Evolutionary conservation across 1,140 invertebrate genomes (phyloP), one percentile per base, ranked within the genome.

Genomic region (Choristoneura fumiferana): DNA sequence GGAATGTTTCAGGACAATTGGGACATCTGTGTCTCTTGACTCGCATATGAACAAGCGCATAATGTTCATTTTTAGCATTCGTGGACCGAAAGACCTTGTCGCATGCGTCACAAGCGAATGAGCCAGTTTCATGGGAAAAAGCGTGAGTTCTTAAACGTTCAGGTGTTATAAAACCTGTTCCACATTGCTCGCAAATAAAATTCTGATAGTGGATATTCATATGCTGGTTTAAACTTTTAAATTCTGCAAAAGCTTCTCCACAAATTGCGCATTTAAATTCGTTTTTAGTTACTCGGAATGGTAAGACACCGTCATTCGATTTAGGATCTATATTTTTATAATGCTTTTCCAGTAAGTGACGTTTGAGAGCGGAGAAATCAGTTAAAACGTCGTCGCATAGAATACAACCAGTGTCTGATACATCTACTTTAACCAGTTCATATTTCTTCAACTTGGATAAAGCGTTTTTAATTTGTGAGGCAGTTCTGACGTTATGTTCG

Each of bases 101-200:
- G 54, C 91, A 92, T 0, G 77, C 66, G 4, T 83, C 76, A 55
- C 91, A 92, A 13, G 70, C 62, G 37, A 84, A 90, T 0, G 86
- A 80, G 0, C 82, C 83, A 1, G 73, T 87, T 54, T 82, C 79
- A 36, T 91, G 90, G 0, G 85, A 81, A 34, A 81, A 84, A 0
- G 74, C 68, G 40, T 91, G 91, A 0, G 75, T 81, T 17, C 84
- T 69, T 12, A 89, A 58, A 22, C 86, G 66, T 38, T 77, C 77
- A 4, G 81, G 81, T 0, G 86, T 84, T 5, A 86, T 75, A 74
- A 91, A 96, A 0, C 92, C 93, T 60, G 95, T 95, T 0, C 91
- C 91, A 69, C 96, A 97, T 13, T 95, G 91, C 60, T 95, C 95
- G 71, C 96, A 97, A 59, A 95, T 93, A 71, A 95, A 96, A 37